Evolutionary conservation across 2,888 invertebrate genomes (phyloP).

Genomic region (Cryptosula pallasiana): DNA sequence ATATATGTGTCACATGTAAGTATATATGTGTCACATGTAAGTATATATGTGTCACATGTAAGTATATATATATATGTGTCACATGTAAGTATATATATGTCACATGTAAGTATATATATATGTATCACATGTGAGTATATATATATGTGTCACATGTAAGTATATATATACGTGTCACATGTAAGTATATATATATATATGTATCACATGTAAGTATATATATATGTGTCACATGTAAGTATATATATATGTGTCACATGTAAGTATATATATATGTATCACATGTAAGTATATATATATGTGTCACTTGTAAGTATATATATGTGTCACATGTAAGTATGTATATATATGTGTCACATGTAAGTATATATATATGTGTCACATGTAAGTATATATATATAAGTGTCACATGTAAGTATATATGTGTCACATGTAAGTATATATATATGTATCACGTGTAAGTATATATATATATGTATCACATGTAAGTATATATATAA

Average conservation of each 20-base stretch:
- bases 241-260: not conserved
- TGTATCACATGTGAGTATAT: not conserved
- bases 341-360: not conserved
- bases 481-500: too few species aligned
- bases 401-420: slow-evolving; percentile 10
- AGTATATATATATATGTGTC: too few species aligned
- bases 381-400: not conserved
- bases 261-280: too few species aligned
- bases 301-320: not conserved
- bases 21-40: too few species aligned
- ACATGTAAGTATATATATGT: too few species aligned
- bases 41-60: not conserved
- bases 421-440: too few species aligned
- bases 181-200: not conserved
- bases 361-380: slow-evolving; percentile 45
- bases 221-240: too few species aligned
- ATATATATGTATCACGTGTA: not conserved
- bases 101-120: not conserved
- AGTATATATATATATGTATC: too few species aligned
- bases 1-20: slow-evolving; percentile 16
- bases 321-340: not conserved
- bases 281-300: too few species aligned
- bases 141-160: not conserved
- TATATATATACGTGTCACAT: slow-evolving; percentile 41
- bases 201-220: slow-evolving; percentile 7